Evolutionary conservation across 2,888 invertebrate species (phyloP), one percentile per base, ranked within the genome.

Genomic region (Perizoma flavofasciatum): DNA sequence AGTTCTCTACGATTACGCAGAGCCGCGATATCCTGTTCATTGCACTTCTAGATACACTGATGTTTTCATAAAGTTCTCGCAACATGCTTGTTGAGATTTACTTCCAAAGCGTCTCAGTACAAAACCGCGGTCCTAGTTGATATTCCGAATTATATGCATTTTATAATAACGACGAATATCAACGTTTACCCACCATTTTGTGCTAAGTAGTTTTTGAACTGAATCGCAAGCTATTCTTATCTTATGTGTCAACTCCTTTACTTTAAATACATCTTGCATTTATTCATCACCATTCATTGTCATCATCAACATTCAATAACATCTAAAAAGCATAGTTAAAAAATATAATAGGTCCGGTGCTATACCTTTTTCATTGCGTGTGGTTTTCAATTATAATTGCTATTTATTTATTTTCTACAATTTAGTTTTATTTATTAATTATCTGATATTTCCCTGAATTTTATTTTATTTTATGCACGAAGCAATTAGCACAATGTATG

Each of bases 1-100:
- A 62, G 62, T 62, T 54, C 46, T 55, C 45, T 51, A 47, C 49
- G n/a, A 61, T 52, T 53, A 56, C 57, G 53, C 32, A 41, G 55
- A 53, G 41, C 46, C 46, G 57, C 49, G 53, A 56, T 56, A 49
- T 60, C 60, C 52, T 55, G 51, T 60, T 55, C 51, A 45, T 47
- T 52, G 47, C 49, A 55, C 10, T 43, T 51, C 22, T 39, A 43
- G 49, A 49, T 10, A 49, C 44, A 49, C 55, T 39, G 39, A 51
- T 51, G 46, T 33, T n/a, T 37, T 37, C 4, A 6, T 6, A 37
- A 6, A 37, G 37, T 1, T 5, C 37, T 37, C 41, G 33, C 7
- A 34, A 9, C 33, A 33, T 50, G 50, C 40, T 50, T 50, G 3
- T 37, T 48, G 37, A 5, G 37, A 37, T 37, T 7, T 4, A 37